These are phyloP conservation scores for Montipora efflorescens DNA, from an alignment of 64 coral and sea anemone species.

Conservation along the genomic window DNA sequence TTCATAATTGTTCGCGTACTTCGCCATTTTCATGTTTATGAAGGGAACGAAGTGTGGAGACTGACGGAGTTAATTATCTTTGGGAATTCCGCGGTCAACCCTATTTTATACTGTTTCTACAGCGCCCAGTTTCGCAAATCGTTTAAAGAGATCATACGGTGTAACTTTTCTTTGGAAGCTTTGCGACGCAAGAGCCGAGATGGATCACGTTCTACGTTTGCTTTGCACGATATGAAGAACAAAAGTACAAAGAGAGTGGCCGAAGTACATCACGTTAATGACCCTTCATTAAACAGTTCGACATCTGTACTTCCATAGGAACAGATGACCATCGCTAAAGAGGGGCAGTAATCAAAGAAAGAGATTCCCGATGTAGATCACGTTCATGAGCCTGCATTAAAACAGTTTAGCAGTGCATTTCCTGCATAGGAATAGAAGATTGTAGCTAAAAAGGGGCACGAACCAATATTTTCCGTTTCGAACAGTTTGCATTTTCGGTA, in stretches of 20 bases:
- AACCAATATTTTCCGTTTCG: no score
- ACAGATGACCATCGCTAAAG: neutral
- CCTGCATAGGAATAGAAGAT: no score
- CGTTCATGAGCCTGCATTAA: no score
- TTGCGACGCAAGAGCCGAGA: neutral
- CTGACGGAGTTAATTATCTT: slow-evolving; percentile 85
- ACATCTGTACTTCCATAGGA: neutral
- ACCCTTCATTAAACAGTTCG: neutral
- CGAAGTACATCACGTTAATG: neutral
- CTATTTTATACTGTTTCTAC: slow-evolving; percentile 88
- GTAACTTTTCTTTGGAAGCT: slow-evolving; percentile 46
- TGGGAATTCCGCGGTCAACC: slow-evolving; percentile 83
- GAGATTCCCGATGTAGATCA: no score
- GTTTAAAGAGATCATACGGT: slow-evolving; percentile 81
- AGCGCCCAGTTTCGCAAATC: slow-evolving; percentile 82
- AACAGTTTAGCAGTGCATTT: no score
- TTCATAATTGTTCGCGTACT: slow-evolving; percentile 75
- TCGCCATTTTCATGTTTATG: slow-evolving; percentile 71
- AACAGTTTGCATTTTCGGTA: no score
- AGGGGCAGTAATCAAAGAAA: no score
- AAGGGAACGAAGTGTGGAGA: slow-evolving; percentile 69
- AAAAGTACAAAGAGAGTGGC: neutral
- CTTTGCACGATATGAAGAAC: neutral
- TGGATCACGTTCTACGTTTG: slow-evolving; percentile 7
- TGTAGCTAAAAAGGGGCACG: no score